Base-by-base conservation (phyloP, 2,113 vertebrate species). In the Aepyceros melampus region DNA sequence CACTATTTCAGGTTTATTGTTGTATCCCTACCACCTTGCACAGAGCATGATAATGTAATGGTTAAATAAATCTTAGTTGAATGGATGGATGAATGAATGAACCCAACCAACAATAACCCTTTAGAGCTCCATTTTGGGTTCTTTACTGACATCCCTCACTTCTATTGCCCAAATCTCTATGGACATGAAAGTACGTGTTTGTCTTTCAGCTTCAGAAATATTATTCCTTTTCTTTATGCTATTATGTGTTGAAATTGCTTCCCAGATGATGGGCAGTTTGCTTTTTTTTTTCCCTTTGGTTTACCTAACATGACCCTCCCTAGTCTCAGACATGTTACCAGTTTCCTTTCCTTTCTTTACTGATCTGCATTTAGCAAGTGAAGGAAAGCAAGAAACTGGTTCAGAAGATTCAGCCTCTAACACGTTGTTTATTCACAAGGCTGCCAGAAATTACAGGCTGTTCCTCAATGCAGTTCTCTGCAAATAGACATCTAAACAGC, bases 391-490 rank as follows among this genome's bases (percentile, higher is more conserved):
- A 87, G 3, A 4, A 82, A 62, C 23, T 95, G 15, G 16, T 19
- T 82, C 36, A 56, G 89, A 96, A 74, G 78, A 96, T 12, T 87
- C 51, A 82, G 10, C 25, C 60, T 89, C 33, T 10, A 23, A 36
- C 2, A 5, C 29, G 91, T 79, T 94, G 4, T 2, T 82, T 94
- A 3, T 2, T 64, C 27, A 60, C 6, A 47, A 62, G 53, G 27
- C 55, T 94, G 33, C 62, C 56, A 95, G 76, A 94, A 33, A 98
- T 94, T 60, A 45, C 1, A 82, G 53, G 49, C 88, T 95, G 12
- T 29, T 40, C 0, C 51, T 95, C 76, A 23, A 67, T 45, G 47
- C 21, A 12, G 55, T 87, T 64, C 7, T 97, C 14, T 95, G 19
- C 87, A 97, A 94, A 95, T 71, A 97, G 82, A 29, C 84, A 84